A percentile compares a stretch with the other conserved stretches of the same genome.
These are phyloP conservation scores for Lepetodrilus schrolli DNA, from an alignment of 2,888 invertebrate genomes.

Conservation along the genomic window DNA sequence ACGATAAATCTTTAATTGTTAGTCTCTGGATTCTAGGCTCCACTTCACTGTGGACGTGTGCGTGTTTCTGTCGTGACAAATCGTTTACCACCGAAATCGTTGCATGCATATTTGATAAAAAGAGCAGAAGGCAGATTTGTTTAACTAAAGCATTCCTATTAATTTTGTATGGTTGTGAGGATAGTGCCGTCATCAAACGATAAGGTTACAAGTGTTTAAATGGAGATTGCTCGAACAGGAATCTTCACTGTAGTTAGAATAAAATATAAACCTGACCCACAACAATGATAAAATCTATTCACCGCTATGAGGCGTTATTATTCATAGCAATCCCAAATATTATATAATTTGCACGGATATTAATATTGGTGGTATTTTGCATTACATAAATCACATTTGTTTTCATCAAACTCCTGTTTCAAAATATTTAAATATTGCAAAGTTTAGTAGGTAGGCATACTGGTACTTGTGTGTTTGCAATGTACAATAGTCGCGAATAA, in stretches of 20 bases:
- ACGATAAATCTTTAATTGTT: background rate
- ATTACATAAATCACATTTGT: no score
- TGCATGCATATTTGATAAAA: constrained; percentile 20
- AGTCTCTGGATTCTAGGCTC: background rate
- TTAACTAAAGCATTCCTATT: constrained; percentile 23
- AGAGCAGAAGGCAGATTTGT: constrained; percentile 2
- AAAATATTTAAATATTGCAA: no score
- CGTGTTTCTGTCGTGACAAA: background rate
- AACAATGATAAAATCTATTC: no score
- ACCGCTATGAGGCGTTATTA: no score
- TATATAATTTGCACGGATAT: no score
- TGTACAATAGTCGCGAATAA: no score
- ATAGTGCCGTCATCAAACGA: background rate
- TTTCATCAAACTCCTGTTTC: no score
- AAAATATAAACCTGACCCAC: no score
- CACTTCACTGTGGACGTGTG: background rate
- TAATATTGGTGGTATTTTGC: no score
- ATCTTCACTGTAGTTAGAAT: background rate
- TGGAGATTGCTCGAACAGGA: background rate
- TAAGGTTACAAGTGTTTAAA: background rate
- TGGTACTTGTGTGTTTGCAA: no score
- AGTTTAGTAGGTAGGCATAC: no score
- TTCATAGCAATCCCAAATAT: no score
- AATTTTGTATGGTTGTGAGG: background rate
- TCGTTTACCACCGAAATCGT: background rate